A percentile compares a stretch with the other conserved stretches of the same genome.
These are phyloP conservation scores for Struthio camelus DNA, from an alignment of 2,113 vertebrate species.

Conservation along the genomic window DNA sequence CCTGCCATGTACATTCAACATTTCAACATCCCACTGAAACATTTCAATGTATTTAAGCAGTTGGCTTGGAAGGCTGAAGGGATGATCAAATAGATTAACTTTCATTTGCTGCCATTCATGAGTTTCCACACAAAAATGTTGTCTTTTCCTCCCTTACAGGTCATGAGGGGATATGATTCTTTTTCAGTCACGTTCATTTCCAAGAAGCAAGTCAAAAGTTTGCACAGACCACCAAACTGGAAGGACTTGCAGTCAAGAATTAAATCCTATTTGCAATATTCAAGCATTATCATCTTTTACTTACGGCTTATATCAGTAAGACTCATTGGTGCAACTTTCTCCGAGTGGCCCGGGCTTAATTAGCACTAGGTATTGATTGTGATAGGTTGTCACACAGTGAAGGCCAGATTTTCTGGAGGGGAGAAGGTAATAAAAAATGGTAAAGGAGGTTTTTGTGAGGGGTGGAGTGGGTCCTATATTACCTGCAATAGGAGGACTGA, in stretches of 20 bases:
- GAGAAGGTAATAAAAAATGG: neutral
- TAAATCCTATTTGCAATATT: neutral
- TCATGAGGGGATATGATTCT: neutral
- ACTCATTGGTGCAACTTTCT: neutral
- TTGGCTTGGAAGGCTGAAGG: constrained; percentile 3
- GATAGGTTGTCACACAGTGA: neutral
- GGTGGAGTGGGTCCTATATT: neutral
- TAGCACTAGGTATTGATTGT: neutral
- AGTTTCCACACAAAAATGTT: neutral
- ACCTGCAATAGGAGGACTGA: neutral
- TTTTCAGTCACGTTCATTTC: neutral
- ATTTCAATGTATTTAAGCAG: neutral
- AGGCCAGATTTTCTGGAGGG: neutral
- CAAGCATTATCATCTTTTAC: neutral
- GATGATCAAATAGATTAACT: neutral
- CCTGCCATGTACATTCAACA: neutral
- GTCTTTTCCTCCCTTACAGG: neutral
- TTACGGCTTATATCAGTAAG: neutral
- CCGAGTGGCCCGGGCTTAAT: neutral
- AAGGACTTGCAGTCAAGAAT: neutral
- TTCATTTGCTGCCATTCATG: neutral
- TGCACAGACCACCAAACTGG: neutral
- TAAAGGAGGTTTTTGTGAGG: neutral
- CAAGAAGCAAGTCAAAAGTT: neutral
- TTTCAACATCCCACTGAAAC: constrained; percentile 26